phyloP scores from a whole-genome alignment of 2,888 invertebrate genomes.

The Noctua fimbriata region DNA sequence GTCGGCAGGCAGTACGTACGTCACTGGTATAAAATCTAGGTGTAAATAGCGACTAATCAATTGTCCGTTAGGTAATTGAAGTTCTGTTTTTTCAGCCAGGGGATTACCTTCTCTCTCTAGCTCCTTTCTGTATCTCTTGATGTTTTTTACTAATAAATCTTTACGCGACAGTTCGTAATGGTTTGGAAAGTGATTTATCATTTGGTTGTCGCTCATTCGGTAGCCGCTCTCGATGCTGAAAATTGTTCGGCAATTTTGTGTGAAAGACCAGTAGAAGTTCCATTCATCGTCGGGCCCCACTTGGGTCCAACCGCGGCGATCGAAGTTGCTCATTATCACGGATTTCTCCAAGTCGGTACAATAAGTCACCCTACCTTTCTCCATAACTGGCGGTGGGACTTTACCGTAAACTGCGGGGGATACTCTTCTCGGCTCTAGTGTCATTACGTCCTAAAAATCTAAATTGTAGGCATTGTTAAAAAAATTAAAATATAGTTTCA shows the following conservation, averaged over 20 bases:
- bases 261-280: constrained; percentile 99
- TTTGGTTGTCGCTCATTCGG: constrained; percentile 97
- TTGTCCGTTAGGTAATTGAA: constrained; percentile 90
- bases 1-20: constrained; percentile 98
- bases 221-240: constrained; percentile 98
- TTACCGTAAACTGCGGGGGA: constrained; percentile 69
- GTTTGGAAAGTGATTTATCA: constrained; percentile 99
- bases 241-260: constrained; percentile 96
- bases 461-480: constrained; percentile 58
- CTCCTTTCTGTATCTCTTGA: constrained; percentile 97
- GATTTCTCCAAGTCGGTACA: constrained; percentile 98
- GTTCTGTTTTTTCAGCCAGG: constrained; percentile 93
- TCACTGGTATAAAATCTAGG: constrained; percentile 98
- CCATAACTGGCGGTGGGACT: constrained; percentile 65
- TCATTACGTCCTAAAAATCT: constrained; percentile 59
- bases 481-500: constrained; percentile 52
- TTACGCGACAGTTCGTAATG: constrained; percentile 98
- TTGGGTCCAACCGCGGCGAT: constrained; percentile 97
- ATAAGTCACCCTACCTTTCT: constrained; percentile 79
- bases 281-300: constrained; percentile 97
- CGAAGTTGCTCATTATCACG: constrained; percentile 97
- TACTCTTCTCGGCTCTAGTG: constrained; percentile 72
- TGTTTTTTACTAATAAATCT: constrained; percentile 98
- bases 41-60: constrained; percentile 93
- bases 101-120: constrained; percentile 96